Percentiles rank a stretch among this genome's conserved stretches.
These are phyloP conservation scores for Danio rerio DNA, from an alignment of 2,113 vertebrate genomes.

Conservation along the genomic window DNA sequence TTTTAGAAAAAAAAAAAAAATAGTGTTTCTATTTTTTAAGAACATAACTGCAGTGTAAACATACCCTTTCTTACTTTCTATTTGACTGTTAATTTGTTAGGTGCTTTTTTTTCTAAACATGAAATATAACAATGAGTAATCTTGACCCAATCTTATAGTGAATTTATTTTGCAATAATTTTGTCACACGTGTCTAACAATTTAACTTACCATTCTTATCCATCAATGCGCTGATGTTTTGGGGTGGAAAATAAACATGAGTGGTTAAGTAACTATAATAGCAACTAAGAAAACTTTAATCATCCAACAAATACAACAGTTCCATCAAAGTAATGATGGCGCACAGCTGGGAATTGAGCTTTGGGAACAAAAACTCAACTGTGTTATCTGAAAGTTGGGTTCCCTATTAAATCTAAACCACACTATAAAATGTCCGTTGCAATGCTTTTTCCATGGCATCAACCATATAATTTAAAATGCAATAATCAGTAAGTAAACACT, in stretches of 20 bases:
- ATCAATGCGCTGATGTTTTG: not conserved
- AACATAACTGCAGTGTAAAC: no score
- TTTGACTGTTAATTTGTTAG: no score
- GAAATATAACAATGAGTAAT: no score
- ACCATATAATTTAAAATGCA: conserved; percentile 14
- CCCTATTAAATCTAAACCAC: conserved; percentile 18
- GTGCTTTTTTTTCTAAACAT: no score
- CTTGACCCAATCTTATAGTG: no score
- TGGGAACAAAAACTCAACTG: not conserved
- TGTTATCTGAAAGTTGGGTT: not conserved
- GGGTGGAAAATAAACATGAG: not conserved
- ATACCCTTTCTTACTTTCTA: no score
- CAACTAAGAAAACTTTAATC: not conserved
- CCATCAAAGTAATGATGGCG: not conserved
- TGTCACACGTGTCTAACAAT: no score
- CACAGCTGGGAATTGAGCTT: not conserved
- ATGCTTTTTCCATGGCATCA: not conserved
- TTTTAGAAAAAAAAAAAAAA: no score
- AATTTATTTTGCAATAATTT: no score
- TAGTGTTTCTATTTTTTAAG: no score
- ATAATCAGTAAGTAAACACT: conserved; percentile 17
- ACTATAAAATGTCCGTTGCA: conserved; percentile 3
- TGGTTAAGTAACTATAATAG: not conserved
- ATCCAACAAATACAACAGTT: not conserved
- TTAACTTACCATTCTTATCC: no score